Percentiles rank a stretch among this genome's conserved stretches.
These are phyloP conservation scores for Macrophya alboannulata DNA, from an alignment of 2,888 invertebrate genomes.

Conservation along the genomic window DNA sequence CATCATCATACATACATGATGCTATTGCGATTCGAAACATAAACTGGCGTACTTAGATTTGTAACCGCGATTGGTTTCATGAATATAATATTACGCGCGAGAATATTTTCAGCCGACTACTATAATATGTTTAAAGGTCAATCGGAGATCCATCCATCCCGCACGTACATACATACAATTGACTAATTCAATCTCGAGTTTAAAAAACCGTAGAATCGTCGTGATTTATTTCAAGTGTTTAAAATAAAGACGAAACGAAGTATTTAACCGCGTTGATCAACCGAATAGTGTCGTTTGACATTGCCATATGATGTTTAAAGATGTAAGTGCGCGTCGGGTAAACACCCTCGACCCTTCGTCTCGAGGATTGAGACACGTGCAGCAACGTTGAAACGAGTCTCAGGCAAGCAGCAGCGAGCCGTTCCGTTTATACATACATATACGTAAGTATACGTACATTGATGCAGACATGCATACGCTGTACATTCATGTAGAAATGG, in stretches of 20 bases:
- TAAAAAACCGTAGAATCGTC: not conserved
- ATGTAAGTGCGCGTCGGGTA: slow-evolving; percentile 46
- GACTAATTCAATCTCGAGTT: not conserved
- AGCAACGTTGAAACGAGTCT: slow-evolving; percentile 31
- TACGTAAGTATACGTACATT: not conserved
- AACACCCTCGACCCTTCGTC: slow-evolving; percentile 34
- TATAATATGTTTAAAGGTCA: slow-evolving; percentile 10
- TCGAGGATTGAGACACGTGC: slow-evolving; percentile 45
- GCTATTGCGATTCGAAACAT: not conserved
- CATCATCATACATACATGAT: not conserved
- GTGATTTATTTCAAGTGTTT: not conserved
- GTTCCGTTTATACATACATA: not conserved
- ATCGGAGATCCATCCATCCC: slow-evolving; percentile 5
- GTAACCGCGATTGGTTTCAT: slow-evolving; percentile 16
- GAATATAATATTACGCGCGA: slow-evolving; percentile 8
- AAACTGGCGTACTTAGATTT: slow-evolving; percentile 5
- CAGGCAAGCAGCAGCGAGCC: not conserved
- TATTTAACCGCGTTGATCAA: not conserved
- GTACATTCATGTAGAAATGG: not conserved
- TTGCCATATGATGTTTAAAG: slow-evolving; percentile 30
- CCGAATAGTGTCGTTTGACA: not conserved
- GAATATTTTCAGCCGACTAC: not conserved
- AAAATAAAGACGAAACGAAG: not conserved
- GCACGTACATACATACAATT: not conserved
- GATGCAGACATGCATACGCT: not conserved